Base-by-base conservation (phyloP, 2,888 invertebrate species). In the Ferdinandea cuprea region DNA sequence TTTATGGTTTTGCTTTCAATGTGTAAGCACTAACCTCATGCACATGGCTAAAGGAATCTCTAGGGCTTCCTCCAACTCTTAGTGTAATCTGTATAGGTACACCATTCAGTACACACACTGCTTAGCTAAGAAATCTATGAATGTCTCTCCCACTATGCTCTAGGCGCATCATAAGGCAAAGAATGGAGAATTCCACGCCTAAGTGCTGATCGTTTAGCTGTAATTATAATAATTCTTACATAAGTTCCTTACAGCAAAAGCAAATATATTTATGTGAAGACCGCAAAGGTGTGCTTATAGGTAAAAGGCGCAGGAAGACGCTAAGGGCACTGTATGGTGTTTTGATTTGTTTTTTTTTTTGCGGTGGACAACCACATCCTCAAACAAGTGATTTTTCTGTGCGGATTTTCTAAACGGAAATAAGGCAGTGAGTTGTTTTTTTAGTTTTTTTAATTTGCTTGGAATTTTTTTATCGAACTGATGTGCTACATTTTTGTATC, bases 211-310 rank as follows among this genome's bases (percentile, higher is more conserved):
- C 59, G 30, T 59, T 71, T 71, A 59, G 59, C 9, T 48, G 50
- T 71, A 71, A 71, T 72, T 72, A 71, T 54, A 72, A 61, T 72
- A 61, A 72, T 72, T 72, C 52, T 61, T 63, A 42, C 71, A 52
- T 61, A 50, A 72, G 61, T 25, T 25, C 17, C 42, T 52, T 35
- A 28, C 13, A 30, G 25, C 25, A 25, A 25, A n/a, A 25, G 25
- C 25, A 25, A 2, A 25, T 25, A 5, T 25, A 25, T n/a, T n/a
- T n/a, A n/a, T n/a, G n/a, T 2, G 25, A 25, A 25, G 25, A 25
- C 25, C 5, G 25, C 25, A 25, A 25, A 3, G 2, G 2, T 5
- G 25, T 5, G 5, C 2, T n/a, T 42, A 15, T 6, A 42, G 40
- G n/a, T n/a, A n/a, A n/a, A 5, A 25, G 25, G 25, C 25, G 5